Evolutionary conservation across 2,113 vertebrate genomes (phyloP).

Genomic region (Eleginops maclovinus): DNA sequence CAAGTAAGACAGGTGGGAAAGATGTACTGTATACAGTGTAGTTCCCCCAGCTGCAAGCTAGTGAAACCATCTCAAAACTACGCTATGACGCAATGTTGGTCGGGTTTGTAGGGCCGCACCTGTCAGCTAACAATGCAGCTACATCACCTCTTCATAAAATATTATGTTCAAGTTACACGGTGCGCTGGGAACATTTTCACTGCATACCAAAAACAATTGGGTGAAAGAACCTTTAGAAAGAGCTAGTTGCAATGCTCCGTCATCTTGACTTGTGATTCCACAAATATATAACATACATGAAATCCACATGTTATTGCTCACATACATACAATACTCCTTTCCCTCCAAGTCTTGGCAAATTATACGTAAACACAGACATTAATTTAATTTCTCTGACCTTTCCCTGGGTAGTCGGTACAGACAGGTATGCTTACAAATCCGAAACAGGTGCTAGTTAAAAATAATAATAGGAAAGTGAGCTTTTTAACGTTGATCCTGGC

Average conservation of each 20-base stretch:
- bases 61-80: background rate
- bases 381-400: too few species aligned
- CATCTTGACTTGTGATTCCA: conserved; percentile 13
- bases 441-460: too few species aligned
- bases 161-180: background rate
- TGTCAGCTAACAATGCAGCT: conserved; percentile 32
- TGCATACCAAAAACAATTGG: background rate
- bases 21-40: too few species aligned
- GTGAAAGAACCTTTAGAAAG: background rate
- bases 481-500: background rate
- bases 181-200: background rate
- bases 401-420: too few species aligned
- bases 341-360: too few species aligned
- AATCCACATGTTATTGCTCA: too few species aligned
- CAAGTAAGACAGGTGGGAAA: too few species aligned
- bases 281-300: too few species aligned
- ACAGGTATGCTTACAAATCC: too few species aligned
- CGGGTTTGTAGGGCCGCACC: conserved; percentile 33
- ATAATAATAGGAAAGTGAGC: background rate
- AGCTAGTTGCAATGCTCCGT: background rate
- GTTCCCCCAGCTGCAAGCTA: background rate
- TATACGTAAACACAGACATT: too few species aligned
- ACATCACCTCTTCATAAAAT: conserved; percentile 40
- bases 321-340: too few species aligned
- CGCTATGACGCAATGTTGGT: conserved; percentile 11